A percentile compares a stretch with the other conserved stretches of the same genome.
phyloP scores from a whole-genome alignment of 2,113 vertebrate genomes.

The Onychostruthus taczanowskii region DNA sequence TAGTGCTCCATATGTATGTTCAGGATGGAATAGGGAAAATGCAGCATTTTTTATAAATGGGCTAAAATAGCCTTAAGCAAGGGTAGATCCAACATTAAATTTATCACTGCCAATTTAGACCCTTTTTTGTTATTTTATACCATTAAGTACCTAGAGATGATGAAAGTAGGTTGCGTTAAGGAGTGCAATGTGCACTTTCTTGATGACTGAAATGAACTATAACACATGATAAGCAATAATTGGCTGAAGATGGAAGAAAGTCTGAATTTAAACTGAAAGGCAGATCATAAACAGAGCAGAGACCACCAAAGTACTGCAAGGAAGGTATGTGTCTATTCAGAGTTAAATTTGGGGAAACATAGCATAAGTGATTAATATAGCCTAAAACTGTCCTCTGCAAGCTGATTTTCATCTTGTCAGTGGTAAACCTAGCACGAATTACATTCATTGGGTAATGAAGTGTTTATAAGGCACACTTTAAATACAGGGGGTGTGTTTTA shows the following conservation, averaged over 20 bases:
- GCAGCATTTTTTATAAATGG: neutral
- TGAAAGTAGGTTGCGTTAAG: slow-evolving; percentile 17
- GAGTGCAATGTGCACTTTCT: neutral
- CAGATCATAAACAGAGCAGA: neutral
- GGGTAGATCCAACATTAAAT: neutral
- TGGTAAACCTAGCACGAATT: neutral
- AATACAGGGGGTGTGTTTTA: neutral
- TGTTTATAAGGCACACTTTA: neutral
- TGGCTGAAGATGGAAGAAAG: slow-evolving; percentile 8
- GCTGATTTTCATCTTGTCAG: neutral
- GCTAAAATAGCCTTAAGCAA: neutral
- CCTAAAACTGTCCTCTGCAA: neutral
- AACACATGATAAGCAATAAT: neutral
- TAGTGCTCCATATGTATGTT: neutral
- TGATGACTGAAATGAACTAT: slow-evolving; percentile 1
- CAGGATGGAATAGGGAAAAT: neutral
- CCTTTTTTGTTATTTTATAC: slow-evolving; percentile 3
- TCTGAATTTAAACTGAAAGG: neutral
- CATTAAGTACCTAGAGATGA: neutral
- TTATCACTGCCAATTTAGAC: neutral
- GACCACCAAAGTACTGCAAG: neutral
- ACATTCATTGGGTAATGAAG: neutral
- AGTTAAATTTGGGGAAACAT: neutral
- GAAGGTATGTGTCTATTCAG: neutral
- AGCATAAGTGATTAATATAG: neutral